These are phyloP conservation scores for Nephrotoma appendiculata DNA, from an alignment of 2,888 invertebrate species.

Conservation along the genomic window DNA sequence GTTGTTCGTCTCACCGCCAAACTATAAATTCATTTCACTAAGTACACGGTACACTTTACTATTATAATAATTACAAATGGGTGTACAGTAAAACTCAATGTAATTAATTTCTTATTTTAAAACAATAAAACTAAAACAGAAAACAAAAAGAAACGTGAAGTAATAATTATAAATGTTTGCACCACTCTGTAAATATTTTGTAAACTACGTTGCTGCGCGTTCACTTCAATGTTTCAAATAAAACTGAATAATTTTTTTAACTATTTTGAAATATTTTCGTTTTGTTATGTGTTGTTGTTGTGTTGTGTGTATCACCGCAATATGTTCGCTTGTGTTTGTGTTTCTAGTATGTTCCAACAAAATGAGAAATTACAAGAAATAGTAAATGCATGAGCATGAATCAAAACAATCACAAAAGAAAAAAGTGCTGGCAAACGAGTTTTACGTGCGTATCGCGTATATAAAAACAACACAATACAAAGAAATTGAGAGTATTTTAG, in stretches of 20 bases:
- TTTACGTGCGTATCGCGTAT: neutral
- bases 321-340: neutral
- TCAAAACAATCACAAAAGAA: neutral
- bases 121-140: neutral
- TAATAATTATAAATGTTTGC: neutral
- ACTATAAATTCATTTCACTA: neutral
- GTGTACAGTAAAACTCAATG: no score
- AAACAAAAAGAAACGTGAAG: neutral
- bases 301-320: neutral
- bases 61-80: neutral
- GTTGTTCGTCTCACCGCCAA: neutral
- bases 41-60: neutral
- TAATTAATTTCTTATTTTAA: neutral
- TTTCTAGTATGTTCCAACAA: neutral
- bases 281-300: neutral
- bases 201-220: neutral
- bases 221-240: neutral
- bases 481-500: neutral
- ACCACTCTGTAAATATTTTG: neutral
- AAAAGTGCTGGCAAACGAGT: neutral
- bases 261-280: neutral
- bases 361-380: neutral
- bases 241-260: neutral
- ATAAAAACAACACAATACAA: neutral
- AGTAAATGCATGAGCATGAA: neutral